A percentile compares a stretch with the other conserved stretches of the same genome.
These are phyloP conservation scores for Hedychridium roseum DNA, from an alignment of 2,888 invertebrate species.

Conservation along the genomic window DNA sequence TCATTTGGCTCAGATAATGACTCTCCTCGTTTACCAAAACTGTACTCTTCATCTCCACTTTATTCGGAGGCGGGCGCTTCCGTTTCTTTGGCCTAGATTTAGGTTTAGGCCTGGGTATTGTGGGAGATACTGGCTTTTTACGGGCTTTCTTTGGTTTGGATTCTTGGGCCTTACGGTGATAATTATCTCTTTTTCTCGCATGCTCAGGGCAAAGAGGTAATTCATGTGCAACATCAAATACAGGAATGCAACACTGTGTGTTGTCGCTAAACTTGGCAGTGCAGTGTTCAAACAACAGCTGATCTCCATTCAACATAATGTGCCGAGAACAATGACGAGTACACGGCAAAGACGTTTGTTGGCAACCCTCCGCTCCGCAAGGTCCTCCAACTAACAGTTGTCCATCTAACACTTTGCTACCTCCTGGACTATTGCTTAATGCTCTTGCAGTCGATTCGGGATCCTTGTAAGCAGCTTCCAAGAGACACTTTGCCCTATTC, in stretches of 20 bases:
- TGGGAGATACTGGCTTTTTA: conserved; percentile 67
- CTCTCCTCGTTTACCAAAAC: conserved; percentile 37
- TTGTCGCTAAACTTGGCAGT: conserved; percentile 83
- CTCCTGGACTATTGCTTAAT: conserved; percentile 31
- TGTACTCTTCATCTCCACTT: conserved; percentile 41
- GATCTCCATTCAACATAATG: conserved; percentile 85
- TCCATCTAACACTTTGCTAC: conserved; percentile 40
- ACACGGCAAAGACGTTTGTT: conserved; percentile 73
- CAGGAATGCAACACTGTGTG: conserved; percentile 80
- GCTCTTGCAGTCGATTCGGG: conserved; percentile 49
- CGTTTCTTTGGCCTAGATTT: conserved; percentile 60
- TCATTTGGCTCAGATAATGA: conserved; percentile 44
- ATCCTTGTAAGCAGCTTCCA: conserved; percentile 48
- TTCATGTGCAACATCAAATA: conserved; percentile 80
- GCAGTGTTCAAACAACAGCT: conserved; percentile 82
- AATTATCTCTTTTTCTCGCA: conserved; percentile 84
- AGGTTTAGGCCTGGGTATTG: conserved; percentile 66
- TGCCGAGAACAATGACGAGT: conserved; percentile 85
- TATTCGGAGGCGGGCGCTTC: conserved; percentile 52
- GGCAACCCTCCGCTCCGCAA: conserved; percentile 59
- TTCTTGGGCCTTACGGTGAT: conserved; percentile 79
- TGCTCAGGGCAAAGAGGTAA: conserved; percentile 88
- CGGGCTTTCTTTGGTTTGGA: conserved; percentile 78
- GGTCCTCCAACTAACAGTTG: conserved; percentile 53
- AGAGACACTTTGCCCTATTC: conserved; percentile 47